Percentiles rank a stretch among this genome's conserved stretches.
phyloP scores from a whole-genome alignment of 1,140 invertebrate genomes.

The Drosophila sproati region DNA sequence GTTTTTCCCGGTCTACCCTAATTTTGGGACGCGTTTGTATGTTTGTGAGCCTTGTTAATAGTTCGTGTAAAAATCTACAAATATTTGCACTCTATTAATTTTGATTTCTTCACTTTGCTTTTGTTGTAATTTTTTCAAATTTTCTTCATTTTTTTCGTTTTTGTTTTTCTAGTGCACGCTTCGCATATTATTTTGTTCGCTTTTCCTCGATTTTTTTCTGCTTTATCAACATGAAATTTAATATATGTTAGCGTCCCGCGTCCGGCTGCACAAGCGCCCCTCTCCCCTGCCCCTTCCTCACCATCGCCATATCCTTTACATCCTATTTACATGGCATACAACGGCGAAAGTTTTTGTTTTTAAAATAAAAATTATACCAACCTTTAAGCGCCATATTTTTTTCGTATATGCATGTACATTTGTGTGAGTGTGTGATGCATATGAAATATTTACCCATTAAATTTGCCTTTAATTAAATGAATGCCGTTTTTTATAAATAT shows the following conservation, averaged over 20 bases:
- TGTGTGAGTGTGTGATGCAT: constrained; percentile 34
- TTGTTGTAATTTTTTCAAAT: constrained; percentile 21
- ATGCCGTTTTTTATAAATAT: constrained; percentile 16
- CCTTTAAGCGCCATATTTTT: constrained; percentile 55
- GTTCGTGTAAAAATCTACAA: constrained; percentile 84
- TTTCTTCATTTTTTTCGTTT: constrained; percentile 44
- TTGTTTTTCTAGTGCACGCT: constrained; percentile 75
- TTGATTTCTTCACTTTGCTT: constrained; percentile 55
- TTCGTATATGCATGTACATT: constrained; percentile 2
- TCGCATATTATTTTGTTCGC: constrained; percentile 54
- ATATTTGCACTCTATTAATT: constrained; percentile 84
- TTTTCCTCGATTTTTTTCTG: constrained; percentile 39
- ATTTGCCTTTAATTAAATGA: constrained; percentile 83
- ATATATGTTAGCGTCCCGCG: constrained; percentile 45
- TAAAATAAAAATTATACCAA: constrained; percentile 63
- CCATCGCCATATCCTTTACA: constrained; percentile 15
- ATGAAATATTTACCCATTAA: constrained; percentile 83
- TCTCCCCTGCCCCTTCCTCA: background rate
- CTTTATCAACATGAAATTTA: constrained; percentile 73
- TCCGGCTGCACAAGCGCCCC: constrained; percentile 1
- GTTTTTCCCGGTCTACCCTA: constrained; percentile 23
- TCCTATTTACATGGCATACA: constrained; percentile 61
- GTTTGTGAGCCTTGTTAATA: constrained; percentile 68
- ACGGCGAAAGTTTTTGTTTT: constrained; percentile 49
- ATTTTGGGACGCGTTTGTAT: constrained; percentile 31